Percentiles rank a stretch among this genome's conserved stretches.
Conservation (phyloP, 2,797 vertebrate species). For the Lacerta bilineata region DNA sequence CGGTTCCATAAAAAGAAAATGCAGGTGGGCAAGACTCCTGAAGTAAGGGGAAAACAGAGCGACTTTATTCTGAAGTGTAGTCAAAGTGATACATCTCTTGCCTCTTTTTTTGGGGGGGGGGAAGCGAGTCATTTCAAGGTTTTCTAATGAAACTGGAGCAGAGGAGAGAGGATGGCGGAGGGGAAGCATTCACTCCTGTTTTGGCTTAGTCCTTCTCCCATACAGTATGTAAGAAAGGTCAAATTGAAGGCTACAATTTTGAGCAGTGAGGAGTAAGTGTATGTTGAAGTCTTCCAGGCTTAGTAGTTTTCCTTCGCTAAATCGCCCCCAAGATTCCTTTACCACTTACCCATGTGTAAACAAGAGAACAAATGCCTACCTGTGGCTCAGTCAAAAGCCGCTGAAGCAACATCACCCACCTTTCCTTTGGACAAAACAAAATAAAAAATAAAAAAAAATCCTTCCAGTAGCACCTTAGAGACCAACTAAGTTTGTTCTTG, state of each 20-base stretch:
- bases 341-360: background rate
- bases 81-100: too few species aligned
- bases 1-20: background rate
- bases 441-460: too few species aligned
- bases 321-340: background rate
- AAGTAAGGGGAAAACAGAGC: background rate
- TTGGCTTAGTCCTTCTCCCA: too few species aligned
- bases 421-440: background rate
- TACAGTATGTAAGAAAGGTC: background rate
- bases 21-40: background rate
- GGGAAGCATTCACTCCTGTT: background rate
- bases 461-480: too few species aligned
- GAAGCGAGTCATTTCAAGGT: too few species aligned
- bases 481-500: too few species aligned
- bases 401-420: background rate
- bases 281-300: background rate
- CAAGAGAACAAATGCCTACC: background rate
- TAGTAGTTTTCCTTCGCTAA: background rate
- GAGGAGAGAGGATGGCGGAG: background rate
- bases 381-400: background rate
- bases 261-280: background rate
- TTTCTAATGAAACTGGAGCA: background rate
- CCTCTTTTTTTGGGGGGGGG: too few species aligned
- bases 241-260: background rate
- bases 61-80: background rate